Conservation (phyloP, 2,113 vertebrate species). For the Labrus mixtus region DNA sequence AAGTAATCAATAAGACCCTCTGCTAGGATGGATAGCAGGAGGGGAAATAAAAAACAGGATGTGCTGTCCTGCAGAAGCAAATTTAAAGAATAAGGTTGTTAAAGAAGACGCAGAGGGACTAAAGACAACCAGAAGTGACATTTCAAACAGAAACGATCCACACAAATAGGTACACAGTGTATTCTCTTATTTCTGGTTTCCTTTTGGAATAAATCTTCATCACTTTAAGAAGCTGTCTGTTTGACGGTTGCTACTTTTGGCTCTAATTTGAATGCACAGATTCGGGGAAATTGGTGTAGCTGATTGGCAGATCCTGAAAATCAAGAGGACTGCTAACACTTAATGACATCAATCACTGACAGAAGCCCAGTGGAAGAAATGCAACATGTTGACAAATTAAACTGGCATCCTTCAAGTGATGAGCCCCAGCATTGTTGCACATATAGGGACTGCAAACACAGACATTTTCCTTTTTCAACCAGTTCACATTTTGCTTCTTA, state of each 20-base stretch:
- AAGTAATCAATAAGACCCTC: background rate
- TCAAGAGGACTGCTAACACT: slow-evolving; percentile 9
- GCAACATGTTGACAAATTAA: slow-evolving; percentile 28
- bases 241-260: background rate
- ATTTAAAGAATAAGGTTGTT: slow-evolving; percentile 31
- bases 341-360: slow-evolving; percentile 9
- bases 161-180: background rate
- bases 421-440: background rate
- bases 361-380: slow-evolving; percentile 10
- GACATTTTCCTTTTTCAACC: background rate
- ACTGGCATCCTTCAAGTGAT: background rate
- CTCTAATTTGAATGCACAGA: slow-evolving; percentile 14
- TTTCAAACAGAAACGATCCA: background rate
- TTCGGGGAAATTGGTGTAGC: background rate
- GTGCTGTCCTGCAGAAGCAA: background rate
- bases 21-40: background rate
- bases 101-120: slow-evolving; percentile 1
- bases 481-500: too few species aligned
- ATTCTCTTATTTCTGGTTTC: background rate
- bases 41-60: background rate
- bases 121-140: slow-evolving; percentile 12
- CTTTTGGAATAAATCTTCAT: background rate
- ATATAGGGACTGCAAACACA: background rate
- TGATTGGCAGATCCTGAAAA: slow-evolving; percentile 28
- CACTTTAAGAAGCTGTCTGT: slow-evolving; percentile 1